Evolutionary conservation across 2,113 vertebrate species (phyloP), one percentile per base, ranked within the genome.

Genomic region (Cyanoderma ruficeps): DNA sequence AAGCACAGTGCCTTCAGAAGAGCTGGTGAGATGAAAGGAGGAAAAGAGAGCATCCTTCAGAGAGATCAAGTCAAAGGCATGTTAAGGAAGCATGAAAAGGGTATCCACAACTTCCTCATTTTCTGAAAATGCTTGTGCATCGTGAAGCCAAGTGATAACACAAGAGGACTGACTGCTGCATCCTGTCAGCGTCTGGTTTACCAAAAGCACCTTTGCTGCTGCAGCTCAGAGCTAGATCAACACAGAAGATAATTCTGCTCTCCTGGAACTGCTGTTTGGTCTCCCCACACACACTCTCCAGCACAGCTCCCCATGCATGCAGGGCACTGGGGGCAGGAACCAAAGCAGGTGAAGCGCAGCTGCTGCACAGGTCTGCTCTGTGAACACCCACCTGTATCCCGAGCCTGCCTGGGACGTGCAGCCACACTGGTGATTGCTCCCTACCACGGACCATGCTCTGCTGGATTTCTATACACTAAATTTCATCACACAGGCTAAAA

Each of bases 351-450:
- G 33, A 67, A 72, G 72, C 57, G 31, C 5, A 33, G 22, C 33
- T 55, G 50, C 55, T 41, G 15, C 31, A 31, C 47, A 53, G 7
- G 13, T 42, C 46, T 71, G 37, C 33, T 55, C 81, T 31, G 49
- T 23, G 44, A 82, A 27, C 39, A 74, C 39, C 63, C 64, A 25
- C 24, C 76, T 7, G 35, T 11, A 46, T 9, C 61, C 61, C 0
- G 1, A 46, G 16, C 4, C 2, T 2, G 57, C 64, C 2, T 11
- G 17, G 35, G 80, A 67, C 0, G 3, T 25, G 19, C 55, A 44
- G 18, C 42, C 70, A 20, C 2, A 2, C 15, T 3, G 22, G 11
- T 0, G 0, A 17, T 4, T 0, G 16, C 10, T 21, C 5, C 2
- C 41, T 4, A 44, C 56, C 47, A 21, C 7, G 13, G 15, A 28